phyloP scores from a whole-genome alignment of 2,888 invertebrate genomes.

The Pomacea canaliculata region DNA sequence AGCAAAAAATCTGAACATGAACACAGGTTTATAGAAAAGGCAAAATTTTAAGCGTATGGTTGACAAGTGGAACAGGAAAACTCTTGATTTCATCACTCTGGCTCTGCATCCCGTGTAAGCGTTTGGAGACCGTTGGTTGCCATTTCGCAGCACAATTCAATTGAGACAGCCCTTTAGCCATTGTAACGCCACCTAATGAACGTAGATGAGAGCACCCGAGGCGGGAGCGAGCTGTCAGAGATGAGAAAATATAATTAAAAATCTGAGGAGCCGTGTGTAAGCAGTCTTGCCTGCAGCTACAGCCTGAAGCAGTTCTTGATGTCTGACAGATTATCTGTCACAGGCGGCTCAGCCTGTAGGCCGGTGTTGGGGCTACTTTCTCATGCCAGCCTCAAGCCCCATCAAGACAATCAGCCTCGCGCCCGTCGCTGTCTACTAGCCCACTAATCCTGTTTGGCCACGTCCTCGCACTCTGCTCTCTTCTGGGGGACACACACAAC shows the following conservation, averaged over 20 bases:
- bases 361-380: background rate
- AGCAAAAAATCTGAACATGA: no score
- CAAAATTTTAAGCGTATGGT: no score
- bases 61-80: no score
- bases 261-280: background rate
- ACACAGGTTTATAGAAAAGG: no score
- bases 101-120: no score
- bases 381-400: background rate
- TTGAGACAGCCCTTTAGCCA: slow-evolving; percentile 25
- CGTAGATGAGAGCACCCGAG: slow-evolving; percentile 8
- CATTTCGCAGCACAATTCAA: slow-evolving; percentile 29
- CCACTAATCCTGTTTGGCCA: no score
- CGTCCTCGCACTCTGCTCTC: no score
- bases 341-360: no score
- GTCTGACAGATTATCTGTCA: no score
- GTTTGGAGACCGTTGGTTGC: no score
- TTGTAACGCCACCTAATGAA: slow-evolving; percentile 24
- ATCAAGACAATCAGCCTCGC: background rate
- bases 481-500: no score
- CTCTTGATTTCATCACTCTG: no score
- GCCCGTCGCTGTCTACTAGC: background rate
- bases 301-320: background rate
- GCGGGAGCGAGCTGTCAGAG: background rate
- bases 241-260: slow-evolving; percentile 18
- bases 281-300: background rate